Percentiles rank a stretch among this genome's conserved stretches.
phyloP scores from a whole-genome alignment of 2,888 invertebrate genomes.

The Arrhopalites spinosus region DNA sequence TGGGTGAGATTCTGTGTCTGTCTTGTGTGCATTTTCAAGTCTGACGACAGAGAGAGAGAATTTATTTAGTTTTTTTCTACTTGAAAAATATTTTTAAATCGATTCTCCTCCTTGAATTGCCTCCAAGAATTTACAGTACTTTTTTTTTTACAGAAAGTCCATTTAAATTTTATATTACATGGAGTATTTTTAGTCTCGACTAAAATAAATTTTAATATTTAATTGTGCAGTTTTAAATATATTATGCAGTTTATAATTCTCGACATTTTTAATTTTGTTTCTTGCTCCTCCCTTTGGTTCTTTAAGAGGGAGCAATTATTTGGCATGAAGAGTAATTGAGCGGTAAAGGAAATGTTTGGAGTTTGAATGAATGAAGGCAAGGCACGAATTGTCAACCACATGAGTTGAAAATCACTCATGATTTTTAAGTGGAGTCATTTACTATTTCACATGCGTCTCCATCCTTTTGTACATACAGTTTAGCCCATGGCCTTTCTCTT shows the following conservation, averaged over 20 bases:
- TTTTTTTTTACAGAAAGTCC: too few relatives aligned
- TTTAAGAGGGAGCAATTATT: neutral
- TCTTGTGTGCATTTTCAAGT: too few relatives aligned
- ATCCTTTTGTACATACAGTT: neutral
- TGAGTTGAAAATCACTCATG: neutral
- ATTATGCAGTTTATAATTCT: too few relatives aligned
- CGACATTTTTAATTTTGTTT: too few relatives aligned
- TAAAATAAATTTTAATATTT: too few relatives aligned
- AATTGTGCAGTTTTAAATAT: too few relatives aligned
- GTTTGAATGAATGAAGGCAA: neutral
- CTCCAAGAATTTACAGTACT: too few relatives aligned
- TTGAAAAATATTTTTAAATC: too few relatives aligned
- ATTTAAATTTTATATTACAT: too few relatives aligned
- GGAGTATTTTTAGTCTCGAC: too few relatives aligned
- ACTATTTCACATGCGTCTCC: neutral
- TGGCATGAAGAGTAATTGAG: neutral
- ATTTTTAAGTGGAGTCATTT: conserved; percentile 24
- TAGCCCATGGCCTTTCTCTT: too few relatives aligned
- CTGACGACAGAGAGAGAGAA: conserved; percentile 18
- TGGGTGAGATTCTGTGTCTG: neutral
- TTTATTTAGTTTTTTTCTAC: conserved; percentile 19
- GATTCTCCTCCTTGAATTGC: too few relatives aligned
- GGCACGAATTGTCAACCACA: conserved; percentile 24
- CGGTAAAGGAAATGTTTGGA: neutral
- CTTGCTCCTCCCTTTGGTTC: neutral